These are phyloP conservation scores for Parapsyche elsis DNA, from an alignment of 1,140 invertebrate species.

Conservation along the genomic window DNA sequence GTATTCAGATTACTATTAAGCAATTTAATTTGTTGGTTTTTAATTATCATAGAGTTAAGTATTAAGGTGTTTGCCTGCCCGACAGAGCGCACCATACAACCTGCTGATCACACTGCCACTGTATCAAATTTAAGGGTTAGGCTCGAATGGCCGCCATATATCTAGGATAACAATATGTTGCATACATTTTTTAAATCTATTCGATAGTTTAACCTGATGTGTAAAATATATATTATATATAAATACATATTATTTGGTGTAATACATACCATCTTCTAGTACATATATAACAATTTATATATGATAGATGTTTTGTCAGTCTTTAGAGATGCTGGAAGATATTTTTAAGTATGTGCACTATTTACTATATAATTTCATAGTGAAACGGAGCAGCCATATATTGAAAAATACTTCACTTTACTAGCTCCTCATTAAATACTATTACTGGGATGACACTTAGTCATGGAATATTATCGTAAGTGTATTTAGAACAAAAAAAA, in stretches of 20 bases:
- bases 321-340: slow-evolving; percentile 7
- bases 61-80: slow-evolving; percentile 27
- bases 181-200: slow-evolving; percentile 41
- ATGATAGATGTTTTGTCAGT: neutral
- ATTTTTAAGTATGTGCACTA: slow-evolving; percentile 22
- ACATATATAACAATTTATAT: no score
- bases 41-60: slow-evolving; percentile 38
- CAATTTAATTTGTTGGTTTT: slow-evolving; percentile 32
- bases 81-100: slow-evolving; percentile 40
- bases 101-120: slow-evolving; percentile 53
- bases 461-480: slow-evolving; percentile 19
- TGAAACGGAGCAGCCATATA: slow-evolving; percentile 21
- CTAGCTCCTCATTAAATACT: slow-evolving; percentile 27
- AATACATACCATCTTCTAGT: neutral
- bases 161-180: slow-evolving; percentile 38
- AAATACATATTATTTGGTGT: slow-evolving; percentile 10
- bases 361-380: slow-evolving; percentile 6
- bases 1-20: slow-evolving; percentile 3
- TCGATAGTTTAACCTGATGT: slow-evolving; percentile 29
- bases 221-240: slow-evolving; percentile 1
- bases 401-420: slow-evolving; percentile 19
- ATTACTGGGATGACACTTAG: slow-evolving; percentile 30
- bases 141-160: slow-evolving; percentile 43
- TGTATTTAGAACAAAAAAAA: slow-evolving; percentile 18
- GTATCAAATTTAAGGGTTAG: slow-evolving; percentile 41